phyloP scores from a whole-genome alignment of 2,113 vertebrate species.

The Tonatia bakeri region DNA sequence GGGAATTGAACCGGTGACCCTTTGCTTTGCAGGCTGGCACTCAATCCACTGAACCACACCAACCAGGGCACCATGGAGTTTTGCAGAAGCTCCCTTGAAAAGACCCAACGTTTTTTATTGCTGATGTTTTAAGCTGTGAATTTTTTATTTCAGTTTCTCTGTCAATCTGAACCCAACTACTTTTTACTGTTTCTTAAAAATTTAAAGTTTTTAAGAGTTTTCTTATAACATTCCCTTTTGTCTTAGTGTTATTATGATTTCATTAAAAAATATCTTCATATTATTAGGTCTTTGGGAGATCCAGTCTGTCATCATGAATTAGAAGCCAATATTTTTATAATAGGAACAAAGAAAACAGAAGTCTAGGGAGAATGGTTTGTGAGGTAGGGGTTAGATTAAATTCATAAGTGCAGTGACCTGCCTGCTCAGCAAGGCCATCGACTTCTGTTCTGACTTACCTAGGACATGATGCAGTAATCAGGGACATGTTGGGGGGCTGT shows the following conservation, averaged over 20 bases:
- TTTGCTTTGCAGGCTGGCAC: too few relatives aligned
- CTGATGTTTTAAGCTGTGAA: not conserved
- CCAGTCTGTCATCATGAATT: not conserved
- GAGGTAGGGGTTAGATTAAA: not conserved
- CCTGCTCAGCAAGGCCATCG: not conserved
- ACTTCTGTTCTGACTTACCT: not conserved
- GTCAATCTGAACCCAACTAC: not conserved
- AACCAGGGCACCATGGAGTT: not conserved
- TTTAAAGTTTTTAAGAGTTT: not conserved
- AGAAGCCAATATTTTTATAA: not conserved
- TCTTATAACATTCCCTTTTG: not conserved
- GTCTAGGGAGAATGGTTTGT: not conserved
- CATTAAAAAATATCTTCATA: not conserved
- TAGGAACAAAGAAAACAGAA: not conserved
- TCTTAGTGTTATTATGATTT: not conserved
- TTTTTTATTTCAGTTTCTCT: not conserved
- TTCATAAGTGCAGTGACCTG: not conserved
- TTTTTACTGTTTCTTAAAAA: constrained; percentile 16
- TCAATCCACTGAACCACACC: too few relatives aligned
- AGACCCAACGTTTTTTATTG: not conserved
- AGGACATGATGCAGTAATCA: not conserved
- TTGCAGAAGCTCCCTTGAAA: not conserved
- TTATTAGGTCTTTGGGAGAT: not conserved
- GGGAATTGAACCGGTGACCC: too few relatives aligned
- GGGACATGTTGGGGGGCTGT: not conserved